phyloP scores from a whole-genome alignment of 2,113 vertebrate species.

The Callithrix jacchus region DNA sequence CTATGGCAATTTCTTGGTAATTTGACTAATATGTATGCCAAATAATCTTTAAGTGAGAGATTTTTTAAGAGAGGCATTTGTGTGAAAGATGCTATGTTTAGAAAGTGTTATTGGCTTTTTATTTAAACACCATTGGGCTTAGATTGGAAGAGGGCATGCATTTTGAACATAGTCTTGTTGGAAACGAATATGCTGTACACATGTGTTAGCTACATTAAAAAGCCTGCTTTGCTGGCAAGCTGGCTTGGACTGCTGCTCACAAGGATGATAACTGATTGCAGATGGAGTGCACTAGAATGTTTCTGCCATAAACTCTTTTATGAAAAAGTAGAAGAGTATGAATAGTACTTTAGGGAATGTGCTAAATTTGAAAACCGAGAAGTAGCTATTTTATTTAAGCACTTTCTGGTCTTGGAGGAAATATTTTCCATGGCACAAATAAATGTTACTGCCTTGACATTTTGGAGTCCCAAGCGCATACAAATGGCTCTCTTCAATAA shows the following conservation, averaged over 20 bases:
- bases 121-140: neutral
- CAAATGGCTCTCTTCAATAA: conserved; percentile 55
- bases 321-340: conserved; percentile 34
- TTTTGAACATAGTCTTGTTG: conserved; percentile 5
- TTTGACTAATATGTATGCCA: conserved; percentile 14
- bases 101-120: conserved; percentile 38
- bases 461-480: conserved; percentile 20
- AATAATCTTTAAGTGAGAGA: conserved; percentile 28
- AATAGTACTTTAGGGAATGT: conserved; percentile 22
- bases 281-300: conserved; percentile 85
- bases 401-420: conserved; percentile 18
- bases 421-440: conserved; percentile 4
- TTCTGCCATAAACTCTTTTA: conserved; percentile 71
- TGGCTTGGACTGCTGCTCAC: conserved; percentile 76
- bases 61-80: conserved; percentile 22
- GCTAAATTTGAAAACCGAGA: conserved; percentile 27
- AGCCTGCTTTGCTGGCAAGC: conserved; percentile 84
- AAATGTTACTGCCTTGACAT: conserved; percentile 56
- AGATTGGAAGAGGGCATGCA: neutral
- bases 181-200: conserved; percentile 79
- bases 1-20: neutral
- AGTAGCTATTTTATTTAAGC: neutral
- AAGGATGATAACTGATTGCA: conserved; percentile 81
- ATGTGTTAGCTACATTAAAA: conserved; percentile 83
- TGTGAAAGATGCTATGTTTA: conserved; percentile 3